Evolutionary conservation across 1,140 invertebrate species (phyloP), one percentile per base, ranked within the genome.

Genomic region (Batillaria attramentaria): DNA sequence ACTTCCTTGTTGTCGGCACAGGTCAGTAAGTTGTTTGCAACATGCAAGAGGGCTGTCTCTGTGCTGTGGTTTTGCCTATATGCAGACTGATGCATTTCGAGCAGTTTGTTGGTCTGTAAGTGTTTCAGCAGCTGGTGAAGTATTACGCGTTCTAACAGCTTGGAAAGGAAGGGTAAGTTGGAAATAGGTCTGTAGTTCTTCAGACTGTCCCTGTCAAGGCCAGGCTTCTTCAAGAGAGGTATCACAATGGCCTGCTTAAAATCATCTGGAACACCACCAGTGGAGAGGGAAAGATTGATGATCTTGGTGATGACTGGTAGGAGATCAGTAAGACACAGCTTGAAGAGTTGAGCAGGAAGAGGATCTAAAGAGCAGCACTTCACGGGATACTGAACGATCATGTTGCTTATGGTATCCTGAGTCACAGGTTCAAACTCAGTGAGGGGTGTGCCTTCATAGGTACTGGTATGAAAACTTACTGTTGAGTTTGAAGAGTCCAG

Each of bases 141-240:
- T n/a, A 75, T 43, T 6, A 57, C 73, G 16, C 50, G 62, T 75
- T 75, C 73, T 10, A 75, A 18, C n/a, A 75, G 18, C 35, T 75
- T 75, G 62, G 73, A 60, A 8, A 75, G 42, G 33, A 65, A 75
- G 41, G 43, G 31, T 28, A 75, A 46, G 35, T 75, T 75, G 6
- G 73, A 75, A 57, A 75, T 46, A 3, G 73, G 73, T 50, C 73
- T 50, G 50, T 65, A 75, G 33, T 75, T 75, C 33, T 75, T 75
- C n/a, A 75, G 46, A 10, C 10, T 6, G 42, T 75, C 46, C 24
- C n/a, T 35, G 54, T 75, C 54, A 65, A 75, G 46, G n/a, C 73
- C 73, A 75, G 73, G n/a, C 20, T 75, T 75, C 46, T 75, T 75
- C 20, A 75, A 43, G 6, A 33, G 37, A 31, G 73, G 46, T 62